Evolutionary conservation across 2,113 vertebrate species (phyloP).

Genomic region (Lycocorax pyrrhopterus): DNA sequence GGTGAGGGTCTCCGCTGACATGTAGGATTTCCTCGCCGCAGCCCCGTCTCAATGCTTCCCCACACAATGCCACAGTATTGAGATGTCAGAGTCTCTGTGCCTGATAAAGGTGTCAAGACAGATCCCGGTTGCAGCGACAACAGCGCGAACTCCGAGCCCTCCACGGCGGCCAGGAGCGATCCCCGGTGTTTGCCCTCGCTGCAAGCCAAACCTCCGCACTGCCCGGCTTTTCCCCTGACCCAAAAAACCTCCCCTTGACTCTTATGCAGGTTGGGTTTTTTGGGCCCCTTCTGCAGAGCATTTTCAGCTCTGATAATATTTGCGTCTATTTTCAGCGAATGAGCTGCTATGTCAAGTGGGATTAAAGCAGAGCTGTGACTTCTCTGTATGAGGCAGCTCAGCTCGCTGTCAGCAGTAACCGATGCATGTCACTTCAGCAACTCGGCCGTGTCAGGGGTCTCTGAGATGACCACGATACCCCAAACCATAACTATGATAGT

Average conservation of each 20-base stretch:
- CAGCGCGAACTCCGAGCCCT: neutral
- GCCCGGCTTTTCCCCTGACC: neutral
- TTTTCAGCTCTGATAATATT: neutral
- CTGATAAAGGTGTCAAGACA: constrained; percentile 54
- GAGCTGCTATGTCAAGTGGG: neutral
- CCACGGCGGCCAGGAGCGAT: neutral
- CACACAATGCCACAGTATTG: constrained; percentile 44
- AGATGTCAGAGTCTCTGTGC: constrained; percentile 46
- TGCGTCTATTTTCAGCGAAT: neutral
- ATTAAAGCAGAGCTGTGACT: constrained; percentile 25
- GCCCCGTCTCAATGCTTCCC: neutral
- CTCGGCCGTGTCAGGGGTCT: neutral
- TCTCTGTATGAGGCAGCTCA: neutral
- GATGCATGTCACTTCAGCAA: neutral
- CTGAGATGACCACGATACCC: neutral
- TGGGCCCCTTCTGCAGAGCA: neutral
- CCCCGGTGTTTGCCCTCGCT: rapidly evolving
- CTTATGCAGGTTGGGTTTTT: neutral
- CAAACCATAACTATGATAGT: neutral
- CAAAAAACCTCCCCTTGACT: neutral
- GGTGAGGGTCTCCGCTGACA: constrained; percentile 17
- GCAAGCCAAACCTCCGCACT: neutral
- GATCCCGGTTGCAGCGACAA: neutral
- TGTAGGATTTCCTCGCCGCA: constrained; percentile 16
- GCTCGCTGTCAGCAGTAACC: neutral